Evolutionary conservation across 2,113 vertebrate species (phyloP).

Genomic region (Clinocottus analis): DNA sequence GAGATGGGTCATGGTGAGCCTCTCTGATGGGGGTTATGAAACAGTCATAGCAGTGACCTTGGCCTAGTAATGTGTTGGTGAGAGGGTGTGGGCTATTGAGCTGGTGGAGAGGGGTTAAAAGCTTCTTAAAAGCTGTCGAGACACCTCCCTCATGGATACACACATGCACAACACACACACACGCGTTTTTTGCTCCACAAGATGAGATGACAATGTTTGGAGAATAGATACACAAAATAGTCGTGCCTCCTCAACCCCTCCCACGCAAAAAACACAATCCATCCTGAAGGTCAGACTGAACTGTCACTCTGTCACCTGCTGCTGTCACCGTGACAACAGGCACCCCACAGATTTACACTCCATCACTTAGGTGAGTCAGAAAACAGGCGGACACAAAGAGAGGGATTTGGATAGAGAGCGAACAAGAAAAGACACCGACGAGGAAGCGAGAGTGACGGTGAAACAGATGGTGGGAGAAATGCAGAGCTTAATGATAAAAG

Average conservation of each 20-base stretch:
- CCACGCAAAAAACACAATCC: slow-evolving; percentile 9
- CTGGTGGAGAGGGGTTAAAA: slow-evolving; percentile 54
- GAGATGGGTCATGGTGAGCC: slow-evolving; percentile 65
- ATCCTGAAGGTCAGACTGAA: slow-evolving; percentile 77
- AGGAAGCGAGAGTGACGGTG: slow-evolving; percentile 14
- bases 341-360: slow-evolving; percentile 75
- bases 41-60: slow-evolving; percentile 75
- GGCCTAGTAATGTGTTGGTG: slow-evolving; percentile 62
- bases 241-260: not conserved
- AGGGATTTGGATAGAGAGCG: slow-evolving; percentile 33
- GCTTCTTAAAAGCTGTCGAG: slow-evolving; percentile 64
- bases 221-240: slow-evolving; percentile 36
- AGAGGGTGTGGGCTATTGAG: slow-evolving; percentile 21
- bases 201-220: slow-evolving; percentile 11
- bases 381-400: slow-evolving; percentile 35
- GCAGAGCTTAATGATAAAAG: slow-evolving; percentile 41
- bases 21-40: slow-evolving; percentile 72
- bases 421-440: slow-evolving; percentile 27
- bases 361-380: slow-evolving; percentile 69
- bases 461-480: slow-evolving; percentile 58
- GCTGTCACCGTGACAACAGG: slow-evolving; percentile 79
- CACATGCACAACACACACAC: slow-evolving; percentile 13
- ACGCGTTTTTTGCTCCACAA: slow-evolving; percentile 10
- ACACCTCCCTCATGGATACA: slow-evolving; percentile 31
- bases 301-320: slow-evolving; percentile 74